phyloP scores from a whole-genome alignment of 2,113 vertebrate genomes.

The Percina caprodes region DNA sequence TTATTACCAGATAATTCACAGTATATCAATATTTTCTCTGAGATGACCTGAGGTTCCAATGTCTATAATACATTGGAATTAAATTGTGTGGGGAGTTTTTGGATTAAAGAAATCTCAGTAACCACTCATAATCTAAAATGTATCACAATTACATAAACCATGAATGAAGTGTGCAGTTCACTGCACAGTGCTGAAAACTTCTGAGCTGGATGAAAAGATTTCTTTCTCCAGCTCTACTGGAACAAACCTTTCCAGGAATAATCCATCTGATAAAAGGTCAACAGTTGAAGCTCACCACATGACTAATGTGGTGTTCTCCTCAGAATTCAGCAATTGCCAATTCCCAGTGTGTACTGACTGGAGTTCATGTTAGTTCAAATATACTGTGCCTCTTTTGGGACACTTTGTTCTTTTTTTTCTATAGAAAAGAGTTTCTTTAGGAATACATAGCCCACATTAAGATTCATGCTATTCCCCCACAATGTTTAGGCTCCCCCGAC shows the following conservation, averaged over 20 bases:
- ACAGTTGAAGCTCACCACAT: constrained; percentile 21
- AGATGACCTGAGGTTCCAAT: background rate
- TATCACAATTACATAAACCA: background rate
- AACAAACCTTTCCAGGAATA: constrained; percentile 27
- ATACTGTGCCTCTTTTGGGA: background rate
- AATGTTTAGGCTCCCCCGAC: background rate
- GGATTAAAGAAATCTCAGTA: background rate
- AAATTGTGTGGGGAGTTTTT: background rate
- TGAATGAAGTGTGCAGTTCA: background rate
- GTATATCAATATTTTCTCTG: background rate
- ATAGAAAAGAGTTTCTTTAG: background rate
- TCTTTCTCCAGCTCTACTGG: background rate
- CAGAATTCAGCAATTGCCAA: background rate
- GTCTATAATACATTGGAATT: background rate
- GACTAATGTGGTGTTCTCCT: constrained; percentile 16
- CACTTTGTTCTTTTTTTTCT: background rate
- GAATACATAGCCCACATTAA: background rate
- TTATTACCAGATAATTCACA: background rate
- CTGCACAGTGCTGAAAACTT: background rate
- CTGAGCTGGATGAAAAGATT: constrained; percentile 4
- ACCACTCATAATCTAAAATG: background rate
- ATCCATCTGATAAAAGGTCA: constrained; percentile 54
- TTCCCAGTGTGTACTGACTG: background rate
- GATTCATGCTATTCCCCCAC: background rate
- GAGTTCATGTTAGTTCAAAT: constrained; percentile 2